A percentile compares a stretch with the other conserved stretches of the same genome.
These are phyloP conservation scores for Aspidapion aeneum DNA, from an alignment of 2,888 invertebrate genomes.

Conservation along the genomic window DNA sequence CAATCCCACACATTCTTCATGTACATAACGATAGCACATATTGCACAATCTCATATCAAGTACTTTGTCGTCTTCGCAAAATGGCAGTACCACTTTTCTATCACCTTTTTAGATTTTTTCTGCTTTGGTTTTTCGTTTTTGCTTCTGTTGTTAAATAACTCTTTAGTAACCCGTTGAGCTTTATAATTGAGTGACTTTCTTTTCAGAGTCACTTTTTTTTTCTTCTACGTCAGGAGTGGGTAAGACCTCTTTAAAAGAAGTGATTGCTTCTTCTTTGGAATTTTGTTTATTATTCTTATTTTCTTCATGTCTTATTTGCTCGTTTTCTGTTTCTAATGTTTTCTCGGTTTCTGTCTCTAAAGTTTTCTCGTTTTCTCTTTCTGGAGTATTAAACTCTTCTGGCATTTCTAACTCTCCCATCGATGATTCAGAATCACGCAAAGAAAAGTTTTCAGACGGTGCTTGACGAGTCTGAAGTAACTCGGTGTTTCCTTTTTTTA, in stretches of 20 bases:
- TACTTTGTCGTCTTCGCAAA: constrained; percentile 1
- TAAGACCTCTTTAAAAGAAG: neutral
- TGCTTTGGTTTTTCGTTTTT: neutral
- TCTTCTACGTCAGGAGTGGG: neutral
- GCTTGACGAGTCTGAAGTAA: neutral
- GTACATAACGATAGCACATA: constrained; percentile 4
- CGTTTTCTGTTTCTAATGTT: neutral
- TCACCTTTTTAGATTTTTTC: neutral
- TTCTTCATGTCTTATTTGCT: neutral
- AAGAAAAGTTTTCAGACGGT: neutral
- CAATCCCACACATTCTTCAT: constrained; percentile 6
- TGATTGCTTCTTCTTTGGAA: neutral
- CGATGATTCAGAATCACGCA: neutral
- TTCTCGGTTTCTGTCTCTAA: neutral
- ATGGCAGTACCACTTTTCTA: constrained; percentile 5
- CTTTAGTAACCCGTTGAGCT: neutral
- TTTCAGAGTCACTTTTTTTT: neutral
- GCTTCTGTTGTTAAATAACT: neutral
- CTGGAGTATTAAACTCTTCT: neutral
- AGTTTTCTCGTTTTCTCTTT: neutral
- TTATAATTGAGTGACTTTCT: neutral
- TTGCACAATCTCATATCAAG: constrained; percentile 7
- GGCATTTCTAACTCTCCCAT: neutral
- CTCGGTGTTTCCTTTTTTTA: neutral
- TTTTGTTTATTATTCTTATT: neutral